Evolutionary conservation across 2,113 vertebrate genomes (phyloP), one percentile per base, ranked within the genome.

Genomic region (Hemicordylus capensis): DNA sequence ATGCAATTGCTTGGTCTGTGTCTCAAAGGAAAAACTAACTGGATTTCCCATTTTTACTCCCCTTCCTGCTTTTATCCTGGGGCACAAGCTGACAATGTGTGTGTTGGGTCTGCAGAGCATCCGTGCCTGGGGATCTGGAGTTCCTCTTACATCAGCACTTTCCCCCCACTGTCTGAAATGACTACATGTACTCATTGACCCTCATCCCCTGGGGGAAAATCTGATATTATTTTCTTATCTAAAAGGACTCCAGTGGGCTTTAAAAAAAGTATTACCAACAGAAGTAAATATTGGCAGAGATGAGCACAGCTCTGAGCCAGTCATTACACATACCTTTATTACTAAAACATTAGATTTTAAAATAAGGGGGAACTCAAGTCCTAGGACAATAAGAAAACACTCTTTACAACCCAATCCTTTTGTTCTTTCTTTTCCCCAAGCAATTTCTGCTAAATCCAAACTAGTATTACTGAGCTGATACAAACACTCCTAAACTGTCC

Each of bases 81-180:
- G 70, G 80, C 59, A 80, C 67, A 89, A 80, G 19, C 79, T 89
- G 79, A 84, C 88, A 81, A 66, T 66, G 76, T 85, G 67, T 84
- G 64, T 82, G 75, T 91, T 91, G 85, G 87, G 61, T 44, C 90
- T 34, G 26, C 46, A 34, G 61, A 83, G 81, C 54, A 85, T 73
- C 86, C 86, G 90, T 88, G 85, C 48, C 72, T 82, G 64, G 81
- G 64, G 90, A 89, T 12, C 39, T 39, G 51, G 31, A 46, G 66
- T 76, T 54, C 67, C 87, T 58, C 81, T 84, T 75, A 77, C 61
- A 66, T 93, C 91, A 93, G 89, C 85, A 0, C 76, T 92, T 91
- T 91, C 44, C 77, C 54, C 39, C 3, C 0, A 2, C 0, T 0
- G 79, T 84, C 81, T 39, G 79, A 81, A 89, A 87, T 0, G 0